Conservation (phyloP, 23 tunicate species). For the Halocynthia aurantium region DNA sequence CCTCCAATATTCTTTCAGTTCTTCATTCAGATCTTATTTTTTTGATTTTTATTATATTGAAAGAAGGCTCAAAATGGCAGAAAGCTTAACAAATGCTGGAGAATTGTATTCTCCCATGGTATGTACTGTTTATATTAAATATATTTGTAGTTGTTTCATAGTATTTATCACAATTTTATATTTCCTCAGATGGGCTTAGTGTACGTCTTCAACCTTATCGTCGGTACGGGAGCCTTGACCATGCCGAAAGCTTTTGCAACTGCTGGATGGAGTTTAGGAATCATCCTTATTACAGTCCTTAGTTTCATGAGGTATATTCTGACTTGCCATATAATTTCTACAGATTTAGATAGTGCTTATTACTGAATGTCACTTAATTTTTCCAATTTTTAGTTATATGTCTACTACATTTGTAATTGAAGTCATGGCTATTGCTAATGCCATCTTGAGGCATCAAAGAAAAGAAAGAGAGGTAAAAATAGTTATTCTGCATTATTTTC, state of each 20-base stretch:
- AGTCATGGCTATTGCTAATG: constrained; percentile 78
- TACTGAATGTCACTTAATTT: too few relatives aligned
- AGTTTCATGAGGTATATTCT: constrained; percentile 51
- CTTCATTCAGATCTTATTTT: too few relatives aligned
- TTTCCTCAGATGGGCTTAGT: constrained; percentile 50
- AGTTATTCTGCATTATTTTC: too few relatives aligned
- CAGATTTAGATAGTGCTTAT: too few relatives aligned
- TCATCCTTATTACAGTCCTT: constrained; percentile 41
- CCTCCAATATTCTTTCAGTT: too few relatives aligned
- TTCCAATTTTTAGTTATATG: constrained; percentile 35
- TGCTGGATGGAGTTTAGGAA: constrained; percentile 77
- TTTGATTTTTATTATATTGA: too few relatives aligned
- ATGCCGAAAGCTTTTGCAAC: constrained; percentile 79
- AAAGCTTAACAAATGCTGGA: neutral
- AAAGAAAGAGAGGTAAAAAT: constrained; percentile 19
- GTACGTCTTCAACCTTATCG: constrained; percentile 75
- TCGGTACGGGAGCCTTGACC: constrained; percentile 86
- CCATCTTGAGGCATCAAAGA: constrained; percentile 42
- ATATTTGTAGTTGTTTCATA: neutral
- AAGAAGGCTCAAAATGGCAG: too few relatives aligned
- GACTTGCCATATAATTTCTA: too few relatives aligned
- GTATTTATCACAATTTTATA: neutral
- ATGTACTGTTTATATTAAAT: neutral
- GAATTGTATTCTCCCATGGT: constrained; percentile 7
- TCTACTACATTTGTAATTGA: constrained; percentile 88